phyloP scores from a whole-genome alignment of 1,140 invertebrate species.

The Drosophila truncata region DNA sequence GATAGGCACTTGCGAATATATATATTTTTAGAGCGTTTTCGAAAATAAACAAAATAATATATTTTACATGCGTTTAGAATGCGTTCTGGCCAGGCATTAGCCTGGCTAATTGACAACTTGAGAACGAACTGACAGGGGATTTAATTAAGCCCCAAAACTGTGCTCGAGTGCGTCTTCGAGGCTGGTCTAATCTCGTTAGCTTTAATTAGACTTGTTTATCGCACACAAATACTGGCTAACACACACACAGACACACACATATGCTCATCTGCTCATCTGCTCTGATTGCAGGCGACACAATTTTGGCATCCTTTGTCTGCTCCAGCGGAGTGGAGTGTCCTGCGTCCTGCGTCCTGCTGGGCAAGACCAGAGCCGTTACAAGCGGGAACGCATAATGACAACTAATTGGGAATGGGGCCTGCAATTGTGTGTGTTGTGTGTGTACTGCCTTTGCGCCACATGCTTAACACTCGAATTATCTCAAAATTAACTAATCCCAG shows the following conservation, averaged over 20 bases:
- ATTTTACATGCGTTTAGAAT: slow-evolving; percentile 12
- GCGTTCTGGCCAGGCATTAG: slow-evolving; percentile 3
- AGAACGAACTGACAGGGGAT: slow-evolving; percentile 63
- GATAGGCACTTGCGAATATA: slow-evolving; percentile 9
- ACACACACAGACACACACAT: slow-evolving; percentile 19
- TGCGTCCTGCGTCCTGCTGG: slow-evolving; percentile 28
- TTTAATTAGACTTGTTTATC: slow-evolving; percentile 80
- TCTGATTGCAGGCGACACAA: slow-evolving; percentile 47
- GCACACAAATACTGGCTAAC: slow-evolving; percentile 24
- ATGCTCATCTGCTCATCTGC: slow-evolving; percentile 38
- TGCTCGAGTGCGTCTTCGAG: slow-evolving; percentile 69
- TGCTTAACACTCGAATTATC: slow-evolving; percentile 79
- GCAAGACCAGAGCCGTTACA: slow-evolving; percentile 41
- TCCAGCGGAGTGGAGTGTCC: slow-evolving; percentile 31
- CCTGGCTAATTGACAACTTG: slow-evolving; percentile 75
- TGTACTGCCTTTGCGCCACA: slow-evolving; percentile 33
- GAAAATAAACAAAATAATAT: slow-evolving; percentile 34
- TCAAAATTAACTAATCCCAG: slow-evolving; percentile 72
- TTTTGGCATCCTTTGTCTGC: slow-evolving; percentile 60
- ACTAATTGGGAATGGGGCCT: slow-evolving; percentile 73
- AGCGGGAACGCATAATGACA: slow-evolving; percentile 58
- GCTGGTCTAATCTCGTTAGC: slow-evolving; percentile 71
- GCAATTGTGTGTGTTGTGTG: slow-evolving; percentile 13
- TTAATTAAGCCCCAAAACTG: slow-evolving; percentile 71
- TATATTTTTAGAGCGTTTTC: slow-evolving; percentile 36